These are phyloP conservation scores for Carettochelys insculpta DNA, from an alignment of 2,113 vertebrate genomes.

Conservation along the genomic window DNA sequence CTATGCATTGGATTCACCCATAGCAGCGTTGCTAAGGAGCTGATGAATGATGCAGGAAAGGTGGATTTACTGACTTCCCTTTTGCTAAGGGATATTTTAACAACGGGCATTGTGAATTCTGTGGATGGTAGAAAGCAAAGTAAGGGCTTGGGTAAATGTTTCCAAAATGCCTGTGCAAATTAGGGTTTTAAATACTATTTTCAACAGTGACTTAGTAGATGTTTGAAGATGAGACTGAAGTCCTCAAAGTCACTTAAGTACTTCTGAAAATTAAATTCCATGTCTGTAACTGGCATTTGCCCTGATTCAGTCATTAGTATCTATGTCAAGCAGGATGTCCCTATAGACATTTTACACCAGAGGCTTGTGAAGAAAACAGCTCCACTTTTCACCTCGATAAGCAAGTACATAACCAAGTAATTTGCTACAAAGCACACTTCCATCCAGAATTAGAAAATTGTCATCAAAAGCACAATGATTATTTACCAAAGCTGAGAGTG, in stretches of 20 bases:
- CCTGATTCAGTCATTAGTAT: fast-evolving
- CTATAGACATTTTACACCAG: slow-evolving; percentile 36
- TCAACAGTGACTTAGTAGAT: neutral
- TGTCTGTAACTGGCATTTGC: neutral
- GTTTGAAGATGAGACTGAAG: neutral
- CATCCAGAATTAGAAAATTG: neutral
- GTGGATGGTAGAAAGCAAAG: slow-evolving; percentile 15
- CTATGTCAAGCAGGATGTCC: neutral
- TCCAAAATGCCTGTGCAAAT: neutral
- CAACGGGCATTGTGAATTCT: slow-evolving; percentile 11
- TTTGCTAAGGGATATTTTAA: neutral
- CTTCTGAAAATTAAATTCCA: neutral
- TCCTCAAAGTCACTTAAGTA: neutral
- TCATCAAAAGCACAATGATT: neutral
- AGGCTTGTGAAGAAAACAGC: neutral
- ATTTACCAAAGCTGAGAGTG: fast-evolving
- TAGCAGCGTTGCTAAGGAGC: neutral
- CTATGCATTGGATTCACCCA: neutral
- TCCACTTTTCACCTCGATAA: slow-evolving; percentile 34
- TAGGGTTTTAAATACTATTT: neutral
- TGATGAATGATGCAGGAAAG: neutral
- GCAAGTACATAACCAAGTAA: neutral
- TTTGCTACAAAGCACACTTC: neutral
- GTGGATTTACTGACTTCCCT: neutral
- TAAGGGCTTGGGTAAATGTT: slow-evolving; percentile 11